Evolutionary conservation across 2,888 invertebrate species (phyloP).

Genomic region (Choristoneura rosaceana): DNA sequence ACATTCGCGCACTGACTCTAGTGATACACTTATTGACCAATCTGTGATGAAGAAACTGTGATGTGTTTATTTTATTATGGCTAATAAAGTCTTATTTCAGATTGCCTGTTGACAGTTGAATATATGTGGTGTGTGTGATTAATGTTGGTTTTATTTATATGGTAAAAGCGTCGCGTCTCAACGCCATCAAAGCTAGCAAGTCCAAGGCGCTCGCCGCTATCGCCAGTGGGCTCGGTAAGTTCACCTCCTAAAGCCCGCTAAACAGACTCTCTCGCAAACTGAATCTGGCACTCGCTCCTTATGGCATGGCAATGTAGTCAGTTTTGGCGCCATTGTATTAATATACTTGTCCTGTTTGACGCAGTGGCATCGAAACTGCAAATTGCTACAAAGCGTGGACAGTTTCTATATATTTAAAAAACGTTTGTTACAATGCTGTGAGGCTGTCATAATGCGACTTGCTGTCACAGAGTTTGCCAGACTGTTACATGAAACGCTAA

Average conservation of each 20-base stretch:
- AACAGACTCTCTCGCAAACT: conserved; percentile 50
- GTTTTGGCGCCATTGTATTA: not conserved
- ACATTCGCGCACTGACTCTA: conserved; percentile 67
- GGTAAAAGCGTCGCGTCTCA: conserved; percentile 89
- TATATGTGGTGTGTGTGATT: conserved; percentile 79
- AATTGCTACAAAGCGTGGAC: not conserved
- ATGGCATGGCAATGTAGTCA: not conserved
- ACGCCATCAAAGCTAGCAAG: conserved; percentile 90
- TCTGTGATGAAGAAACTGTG: conserved; percentile 63
- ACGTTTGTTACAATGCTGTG: not conserved
- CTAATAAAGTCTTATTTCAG: conserved; percentile 84
- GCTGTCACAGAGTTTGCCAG: conserved; percentile 60
- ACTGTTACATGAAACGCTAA: conserved; percentile 64
- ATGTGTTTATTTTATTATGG: conserved; percentile 58
- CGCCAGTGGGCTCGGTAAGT: conserved; percentile 97
- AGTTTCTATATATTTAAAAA: not conserved
- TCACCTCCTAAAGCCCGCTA: conserved; percentile 51
- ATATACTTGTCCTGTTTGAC: not conserved
- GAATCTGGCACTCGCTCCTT: not conserved
- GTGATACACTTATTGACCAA: conserved; percentile 31
- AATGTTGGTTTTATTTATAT: conserved; percentile 87
- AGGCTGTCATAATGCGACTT: not conserved
- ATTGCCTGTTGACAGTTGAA: conserved; percentile 71
- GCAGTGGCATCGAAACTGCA: not conserved
- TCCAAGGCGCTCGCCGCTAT: conserved; percentile 95